These are phyloP conservation scores for Vanessa tameamea DNA, from an alignment of 1,140 invertebrate species.

Conservation along the genomic window DNA sequence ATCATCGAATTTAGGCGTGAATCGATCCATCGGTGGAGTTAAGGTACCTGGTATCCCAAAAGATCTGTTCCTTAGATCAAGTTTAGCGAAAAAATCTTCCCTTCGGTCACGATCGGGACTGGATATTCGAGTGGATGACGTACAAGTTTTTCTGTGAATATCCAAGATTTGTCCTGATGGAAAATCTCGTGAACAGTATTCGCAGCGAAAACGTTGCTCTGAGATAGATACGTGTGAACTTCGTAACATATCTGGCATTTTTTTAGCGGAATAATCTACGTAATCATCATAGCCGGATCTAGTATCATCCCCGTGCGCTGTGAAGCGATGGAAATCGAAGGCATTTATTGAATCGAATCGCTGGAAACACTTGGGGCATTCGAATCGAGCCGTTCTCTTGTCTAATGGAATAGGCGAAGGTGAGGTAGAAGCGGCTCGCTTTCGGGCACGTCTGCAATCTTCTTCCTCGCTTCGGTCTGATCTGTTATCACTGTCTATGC, in stretches of 20 bases:
- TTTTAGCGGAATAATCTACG: conserved; percentile 88
- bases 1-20: conserved; percentile 70
- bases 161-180: conserved; percentile 87
- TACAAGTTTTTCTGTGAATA: conserved; percentile 84
- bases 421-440: conserved; percentile 76
- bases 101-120: conserved; percentile 82
- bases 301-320: conserved; percentile 81
- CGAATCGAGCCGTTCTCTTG: conserved; percentile 86
- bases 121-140: conserved; percentile 49
- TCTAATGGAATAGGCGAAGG: conserved; percentile 84
- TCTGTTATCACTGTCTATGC: conserved; percentile 73
- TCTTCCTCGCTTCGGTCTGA: conserved; percentile 79
- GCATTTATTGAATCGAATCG: conserved; percentile 86
- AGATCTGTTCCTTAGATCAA: conserved; percentile 88
- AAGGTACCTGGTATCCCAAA: conserved; percentile 71
- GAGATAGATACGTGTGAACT: conserved; percentile 84
- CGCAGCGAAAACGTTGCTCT: conserved; percentile 86
- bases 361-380: conserved; percentile 86
- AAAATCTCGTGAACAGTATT: conserved; percentile 87
- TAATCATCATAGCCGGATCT: conserved; percentile 87
- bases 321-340: conserved; percentile 85
- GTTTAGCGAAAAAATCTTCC: conserved; percentile 89
- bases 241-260: conserved; percentile 89
- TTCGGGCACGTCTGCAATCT: conserved; percentile 63
- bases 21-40: conserved; percentile 77